Conservation (phyloP, 2,888 invertebrate species). For the Temnothorax ravouxi region DNA sequence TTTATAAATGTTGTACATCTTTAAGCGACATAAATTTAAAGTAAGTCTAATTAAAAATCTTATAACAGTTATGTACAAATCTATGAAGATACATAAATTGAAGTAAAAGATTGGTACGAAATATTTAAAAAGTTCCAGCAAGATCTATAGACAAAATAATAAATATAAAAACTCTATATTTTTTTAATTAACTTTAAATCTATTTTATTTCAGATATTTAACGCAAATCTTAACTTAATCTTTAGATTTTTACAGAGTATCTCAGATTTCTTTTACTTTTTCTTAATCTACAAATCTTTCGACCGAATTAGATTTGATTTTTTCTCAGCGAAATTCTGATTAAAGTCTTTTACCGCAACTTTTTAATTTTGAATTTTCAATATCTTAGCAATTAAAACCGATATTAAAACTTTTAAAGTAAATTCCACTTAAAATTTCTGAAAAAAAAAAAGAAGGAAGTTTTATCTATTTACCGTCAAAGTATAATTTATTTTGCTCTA, state of each 20-base stretch:
- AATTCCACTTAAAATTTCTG: slow-evolving; percentile 36
- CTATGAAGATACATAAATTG: neutral
- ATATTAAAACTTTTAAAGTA: slow-evolving; percentile 41
- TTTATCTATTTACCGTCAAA: slow-evolving; percentile 25
- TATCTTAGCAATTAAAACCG: slow-evolving; percentile 34
- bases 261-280: neutral
- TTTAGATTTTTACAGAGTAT: neutral
- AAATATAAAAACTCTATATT: neutral
- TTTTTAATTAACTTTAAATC: neutral
- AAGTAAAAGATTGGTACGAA: neutral
- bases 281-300: neutral
- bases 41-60: neutral
- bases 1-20: neutral
- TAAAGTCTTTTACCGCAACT: slow-evolving; percentile 27
- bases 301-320: slow-evolving; percentile 29
- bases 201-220: neutral
- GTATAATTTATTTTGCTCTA: slow-evolving; percentile 9
- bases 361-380: slow-evolving; percentile 42
- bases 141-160: neutral
- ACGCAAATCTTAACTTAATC: slow-evolving; percentile 11
- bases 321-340: slow-evolving; percentile 7
- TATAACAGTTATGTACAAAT: neutral
- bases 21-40: neutral
- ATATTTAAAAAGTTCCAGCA: neutral
- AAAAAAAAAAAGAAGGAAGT: slow-evolving; percentile 59